A percentile compares a stretch with the other conserved stretches of the same genome.
Conservation (phyloP, 2,113 vertebrate species). For the Pungitius pungitius region DNA sequence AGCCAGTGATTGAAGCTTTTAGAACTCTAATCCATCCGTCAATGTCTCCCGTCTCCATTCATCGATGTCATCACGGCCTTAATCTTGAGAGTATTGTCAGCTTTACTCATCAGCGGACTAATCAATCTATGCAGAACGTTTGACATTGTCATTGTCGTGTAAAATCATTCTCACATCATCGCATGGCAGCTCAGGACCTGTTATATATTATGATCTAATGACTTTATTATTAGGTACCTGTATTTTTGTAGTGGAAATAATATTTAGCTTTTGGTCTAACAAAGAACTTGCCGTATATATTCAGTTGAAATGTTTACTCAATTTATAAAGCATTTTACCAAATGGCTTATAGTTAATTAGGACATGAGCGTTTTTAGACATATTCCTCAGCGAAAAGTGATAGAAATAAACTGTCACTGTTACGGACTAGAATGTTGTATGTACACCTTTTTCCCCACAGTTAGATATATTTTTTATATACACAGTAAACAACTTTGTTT, state of each 20-base stretch:
- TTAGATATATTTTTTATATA: not conserved
- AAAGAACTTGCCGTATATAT: not conserved
- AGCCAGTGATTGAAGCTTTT: conserved; percentile 61
- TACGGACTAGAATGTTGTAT: not conserved
- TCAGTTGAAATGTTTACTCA: not conserved
- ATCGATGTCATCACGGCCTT: conserved; percentile 65
- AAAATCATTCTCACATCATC: conserved; percentile 32
- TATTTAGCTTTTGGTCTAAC: not conserved
- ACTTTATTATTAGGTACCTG: conserved; percentile 10
- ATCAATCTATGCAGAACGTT: conserved; percentile 65
- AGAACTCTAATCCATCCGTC: conserved; percentile 62
- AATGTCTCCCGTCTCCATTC: conserved; percentile 60
- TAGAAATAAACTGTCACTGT: too few species aligned
- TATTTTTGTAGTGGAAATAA: not conserved
- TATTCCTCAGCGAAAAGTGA: too few species aligned
- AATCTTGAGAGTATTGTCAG: conserved; percentile 63
- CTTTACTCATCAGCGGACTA: conserved; percentile 63
- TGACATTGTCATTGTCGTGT: conserved; percentile 56
- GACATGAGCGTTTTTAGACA: too few species aligned
- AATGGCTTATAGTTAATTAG: too few species aligned
- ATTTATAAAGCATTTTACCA: too few species aligned
- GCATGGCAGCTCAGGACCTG: conserved; percentile 4
- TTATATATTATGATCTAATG: not conserved
- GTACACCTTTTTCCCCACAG: not conserved
- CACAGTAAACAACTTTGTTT: too few species aligned